Conservation (phyloP, 1,140 invertebrate species). For the Orius insidiosus region DNA sequence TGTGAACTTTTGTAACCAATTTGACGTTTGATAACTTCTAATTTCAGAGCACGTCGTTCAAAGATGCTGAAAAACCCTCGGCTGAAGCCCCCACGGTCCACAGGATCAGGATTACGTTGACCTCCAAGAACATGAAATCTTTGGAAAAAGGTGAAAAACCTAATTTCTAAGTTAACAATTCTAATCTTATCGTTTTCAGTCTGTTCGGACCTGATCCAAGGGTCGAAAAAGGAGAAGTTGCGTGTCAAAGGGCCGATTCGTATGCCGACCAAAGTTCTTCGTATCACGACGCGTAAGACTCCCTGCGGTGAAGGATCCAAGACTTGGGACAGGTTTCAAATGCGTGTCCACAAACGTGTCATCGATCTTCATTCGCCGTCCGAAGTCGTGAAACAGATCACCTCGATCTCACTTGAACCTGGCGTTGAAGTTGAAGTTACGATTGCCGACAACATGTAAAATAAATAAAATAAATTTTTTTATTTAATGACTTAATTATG, state of each 20-base stretch:
- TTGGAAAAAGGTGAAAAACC: slow-evolving; percentile 71
- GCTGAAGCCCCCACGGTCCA: slow-evolving; percentile 67
- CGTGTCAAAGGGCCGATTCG: slow-evolving; percentile 92
- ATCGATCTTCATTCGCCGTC: slow-evolving; percentile 95
- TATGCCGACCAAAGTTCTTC: slow-evolving; percentile 85
- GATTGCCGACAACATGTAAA: slow-evolving; percentile 55
- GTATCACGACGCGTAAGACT: slow-evolving; percentile 98
- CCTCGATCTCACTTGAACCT: slow-evolving; percentile 96
- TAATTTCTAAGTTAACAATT: slow-evolving; percentile 12
- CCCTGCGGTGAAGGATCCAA: slow-evolving; percentile 99
- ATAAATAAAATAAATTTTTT: too few relatives aligned
- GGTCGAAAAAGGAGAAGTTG: slow-evolving; percentile 91
- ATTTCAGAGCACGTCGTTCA: slow-evolving; percentile 4
- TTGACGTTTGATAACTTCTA: background rate
- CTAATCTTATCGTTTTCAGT: slow-evolving; percentile 37
- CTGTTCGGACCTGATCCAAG: slow-evolving; percentile 84
- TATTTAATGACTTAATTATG: too few relatives aligned
- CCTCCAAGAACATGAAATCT: slow-evolving; percentile 88
- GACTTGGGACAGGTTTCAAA: slow-evolving; percentile 84
- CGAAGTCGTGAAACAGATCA: slow-evolving; percentile 98
- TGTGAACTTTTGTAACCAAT: background rate
- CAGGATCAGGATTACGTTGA: slow-evolving; percentile 92
- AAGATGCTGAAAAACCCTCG: slow-evolving; percentile 51
- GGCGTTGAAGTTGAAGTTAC: slow-evolving; percentile 99
- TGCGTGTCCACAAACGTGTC: slow-evolving; percentile 97